Evolutionary conservation across 2,888 invertebrate species (phyloP), one percentile per base, ranked within the genome.

Genomic region (Orthonychiurus folsomi): DNA sequence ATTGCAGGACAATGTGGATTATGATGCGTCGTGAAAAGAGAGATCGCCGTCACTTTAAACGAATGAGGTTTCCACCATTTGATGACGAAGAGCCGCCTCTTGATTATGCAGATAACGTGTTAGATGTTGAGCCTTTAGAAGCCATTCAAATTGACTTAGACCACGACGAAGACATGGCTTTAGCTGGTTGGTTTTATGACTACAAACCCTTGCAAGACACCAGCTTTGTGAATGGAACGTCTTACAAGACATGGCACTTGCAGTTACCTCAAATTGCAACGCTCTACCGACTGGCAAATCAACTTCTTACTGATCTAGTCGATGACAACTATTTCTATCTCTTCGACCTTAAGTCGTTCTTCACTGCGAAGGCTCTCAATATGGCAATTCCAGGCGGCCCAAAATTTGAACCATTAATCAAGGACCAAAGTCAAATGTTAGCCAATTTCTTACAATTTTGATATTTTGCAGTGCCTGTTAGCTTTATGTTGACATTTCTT

Each of bases 301-400:
- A 96, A 77, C 81, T 99, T 61, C 80, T 99, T 48, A 99, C 99
- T 15, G 99, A 99, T 80, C 83, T 99, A 67, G 94, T 96, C 0
- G 99, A 99, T 80, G 87, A 91, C 66, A 99, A 99, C 78, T 99
- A 96, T 78, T 99, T 97, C 80, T 99, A 99, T 77, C 81, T 99
- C 2, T 99, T 99, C 79, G 99, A 99, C 78, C 87, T 95, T 20
- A 97, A 99, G 79, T 97, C 97, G 75, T 99, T 99, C 79, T 99
- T 99, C 79, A 99, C 99, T 1, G 99, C 99, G 0, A 99, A 99
- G 79, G 99, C 99, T 2, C 79, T 99, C 61, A 99, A 99, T 76
- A 93, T 99, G 89, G 97, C 99, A 1, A 97, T 99, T 74, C 99
- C 99, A 12, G 99, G 99, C 61, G 99, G 99, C 0, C 99, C 99